A percentile compares a stretch with the other conserved stretches of the same genome.
Conservation (phyloP, 2,113 vertebrate genomes). For the Neodon shergylaensis region DNA sequence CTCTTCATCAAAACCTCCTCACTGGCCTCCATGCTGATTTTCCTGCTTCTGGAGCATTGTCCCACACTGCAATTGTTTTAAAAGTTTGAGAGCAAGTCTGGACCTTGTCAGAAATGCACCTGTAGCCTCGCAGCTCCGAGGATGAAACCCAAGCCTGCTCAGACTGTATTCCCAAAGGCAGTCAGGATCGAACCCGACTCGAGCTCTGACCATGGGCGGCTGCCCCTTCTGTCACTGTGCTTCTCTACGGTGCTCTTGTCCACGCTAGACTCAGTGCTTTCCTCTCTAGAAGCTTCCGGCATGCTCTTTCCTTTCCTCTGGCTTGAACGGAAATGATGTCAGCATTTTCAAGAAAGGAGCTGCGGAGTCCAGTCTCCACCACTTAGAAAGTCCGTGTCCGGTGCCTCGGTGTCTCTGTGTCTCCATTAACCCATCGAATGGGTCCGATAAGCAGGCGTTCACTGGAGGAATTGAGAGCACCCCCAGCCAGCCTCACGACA, state of each 20-base stretch:
- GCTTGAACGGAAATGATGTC: background rate
- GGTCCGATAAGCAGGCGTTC: background rate
- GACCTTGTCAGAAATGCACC: background rate
- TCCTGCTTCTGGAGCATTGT: background rate
- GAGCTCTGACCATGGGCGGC: accelerated
- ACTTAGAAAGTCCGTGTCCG: background rate
- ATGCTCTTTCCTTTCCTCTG: background rate
- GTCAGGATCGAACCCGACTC: background rate
- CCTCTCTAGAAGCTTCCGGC: accelerated
- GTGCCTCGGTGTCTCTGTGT: background rate
- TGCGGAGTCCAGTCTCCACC: background rate
- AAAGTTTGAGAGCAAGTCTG: background rate
- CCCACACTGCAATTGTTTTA: background rate
- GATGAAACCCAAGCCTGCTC: background rate
- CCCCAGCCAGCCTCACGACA: background rate
- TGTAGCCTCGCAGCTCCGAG: background rate
- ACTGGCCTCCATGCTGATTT: background rate
- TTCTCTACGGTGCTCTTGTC: too few species aligned
- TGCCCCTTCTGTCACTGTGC: background rate
- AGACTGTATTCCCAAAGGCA: background rate
- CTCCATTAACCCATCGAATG: background rate
- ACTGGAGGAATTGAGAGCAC: background rate
- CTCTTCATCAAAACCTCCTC: background rate
- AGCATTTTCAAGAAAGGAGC: background rate
- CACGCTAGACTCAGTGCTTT: accelerated